Conservation (phyloP, 2,797 vertebrate genomes). For the Hozukius guyotensis region DNA sequence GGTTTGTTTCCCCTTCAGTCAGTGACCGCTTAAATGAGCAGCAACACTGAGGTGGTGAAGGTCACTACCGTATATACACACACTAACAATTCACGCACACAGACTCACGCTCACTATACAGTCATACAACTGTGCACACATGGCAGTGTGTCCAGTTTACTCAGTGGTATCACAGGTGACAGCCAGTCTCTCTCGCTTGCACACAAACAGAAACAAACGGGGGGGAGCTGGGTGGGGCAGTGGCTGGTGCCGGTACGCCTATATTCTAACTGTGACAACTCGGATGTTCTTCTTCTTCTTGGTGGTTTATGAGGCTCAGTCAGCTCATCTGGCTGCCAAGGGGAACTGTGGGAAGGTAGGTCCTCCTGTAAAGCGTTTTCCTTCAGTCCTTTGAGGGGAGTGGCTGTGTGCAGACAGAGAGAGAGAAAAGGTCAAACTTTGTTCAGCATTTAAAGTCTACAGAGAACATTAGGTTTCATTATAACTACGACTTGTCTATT, state of each 20-base stretch:
- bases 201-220: constrained; percentile 36
- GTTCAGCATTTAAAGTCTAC: neutral
- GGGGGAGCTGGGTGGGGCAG: constrained; percentile 47
- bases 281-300: constrained; percentile 32
- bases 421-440: neutral
- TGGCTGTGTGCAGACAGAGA: constrained; percentile 35
- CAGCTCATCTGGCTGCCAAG: constrained; percentile 43
- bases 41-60: constrained; percentile 63
- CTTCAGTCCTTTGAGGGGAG: constrained; percentile 38
- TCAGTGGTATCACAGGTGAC: constrained; percentile 67
- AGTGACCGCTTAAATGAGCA: constrained; percentile 53
- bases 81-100: constrained; percentile 15
- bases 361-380: constrained; percentile 42
- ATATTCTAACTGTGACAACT: constrained; percentile 44
- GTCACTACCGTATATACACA: constrained; percentile 60
- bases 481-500: neutral
- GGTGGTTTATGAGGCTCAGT: constrained; percentile 42
- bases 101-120: constrained; percentile 39
- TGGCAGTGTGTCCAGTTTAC: constrained; percentile 50
- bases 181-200: constrained; percentile 11
- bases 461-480: constrained; percentile 5
- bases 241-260: constrained; percentile 50
- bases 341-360: constrained; percentile 40
- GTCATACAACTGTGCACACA: constrained; percentile 51
- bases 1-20: constrained; percentile 67